phyloP scores from a whole-genome alignment of 2,113 vertebrate species.

The Zapus hudsonius region DNA sequence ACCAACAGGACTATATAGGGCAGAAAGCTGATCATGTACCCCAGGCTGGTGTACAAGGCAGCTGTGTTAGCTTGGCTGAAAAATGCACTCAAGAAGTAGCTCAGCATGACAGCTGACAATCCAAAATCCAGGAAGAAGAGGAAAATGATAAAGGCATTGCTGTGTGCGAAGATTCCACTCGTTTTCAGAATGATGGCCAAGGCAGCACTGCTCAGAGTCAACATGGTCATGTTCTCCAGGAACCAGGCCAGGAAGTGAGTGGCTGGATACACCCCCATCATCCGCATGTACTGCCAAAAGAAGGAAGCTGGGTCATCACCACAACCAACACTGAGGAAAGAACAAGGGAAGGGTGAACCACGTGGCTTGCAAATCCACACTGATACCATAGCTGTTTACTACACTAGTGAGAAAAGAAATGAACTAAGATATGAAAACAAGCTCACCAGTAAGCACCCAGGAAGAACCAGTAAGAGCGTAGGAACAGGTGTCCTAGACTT shows the following conservation, averaged over 20 bases:
- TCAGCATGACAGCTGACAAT: conserved; percentile 81
- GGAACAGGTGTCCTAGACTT: background rate
- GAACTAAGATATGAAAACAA: background rate
- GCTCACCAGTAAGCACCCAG: background rate
- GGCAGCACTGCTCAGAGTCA: conserved; percentile 77
- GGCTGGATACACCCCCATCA: conserved; percentile 83
- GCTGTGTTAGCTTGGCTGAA: conserved; percentile 82
- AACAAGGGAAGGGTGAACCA: background rate
- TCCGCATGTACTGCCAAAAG: conserved; percentile 83
- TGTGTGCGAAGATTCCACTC: conserved; percentile 82
- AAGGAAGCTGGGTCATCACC: background rate
- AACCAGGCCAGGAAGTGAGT: conserved; percentile 86
- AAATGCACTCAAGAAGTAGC: conserved; percentile 82
- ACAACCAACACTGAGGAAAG: accelerated
- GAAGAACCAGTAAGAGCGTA: too few relatives aligned
- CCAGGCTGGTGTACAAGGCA: conserved; percentile 81
- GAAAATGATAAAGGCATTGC: conserved; percentile 81
- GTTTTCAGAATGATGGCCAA: conserved; percentile 83
- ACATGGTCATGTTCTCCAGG: conserved; percentile 81
- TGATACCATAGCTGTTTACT: accelerated
- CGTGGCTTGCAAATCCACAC: accelerated
- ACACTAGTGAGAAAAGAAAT: background rate
- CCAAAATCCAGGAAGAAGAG: conserved; percentile 86
- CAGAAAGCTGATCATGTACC: conserved; percentile 86
- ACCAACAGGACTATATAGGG: conserved; percentile 85